Conservation (phyloP, 2,888 invertebrate species). For the Fragum sueziense region DNA sequence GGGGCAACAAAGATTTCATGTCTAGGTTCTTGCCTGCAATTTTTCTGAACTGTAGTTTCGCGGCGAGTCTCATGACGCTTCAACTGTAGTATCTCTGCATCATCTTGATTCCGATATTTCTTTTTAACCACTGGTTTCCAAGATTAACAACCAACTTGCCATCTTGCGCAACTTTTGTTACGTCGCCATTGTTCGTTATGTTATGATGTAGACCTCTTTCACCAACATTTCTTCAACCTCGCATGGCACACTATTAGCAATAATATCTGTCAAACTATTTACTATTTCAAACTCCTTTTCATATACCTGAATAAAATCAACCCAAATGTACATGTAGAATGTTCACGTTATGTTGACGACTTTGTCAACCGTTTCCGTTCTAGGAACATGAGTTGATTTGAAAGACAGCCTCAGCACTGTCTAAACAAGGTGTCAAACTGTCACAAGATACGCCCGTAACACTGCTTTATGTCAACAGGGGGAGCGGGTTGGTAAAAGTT, state of each 20-base stretch:
- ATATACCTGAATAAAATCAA: too few relatives aligned
- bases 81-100: conserved; percentile 45
- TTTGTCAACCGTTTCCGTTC: too few relatives aligned
- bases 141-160: conserved; percentile 41
- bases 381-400: too few relatives aligned
- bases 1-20: conserved; percentile 22
- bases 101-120: conserved; percentile 43
- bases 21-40: conserved; percentile 17
- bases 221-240: conserved; percentile 33
- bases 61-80: conserved; percentile 35
- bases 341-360: too few relatives aligned
- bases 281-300: too few relatives aligned
- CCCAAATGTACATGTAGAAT: too few relatives aligned
- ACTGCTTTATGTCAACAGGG: too few relatives aligned
- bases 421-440: too few relatives aligned
- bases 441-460: too few relatives aligned
- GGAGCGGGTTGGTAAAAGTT: too few relatives aligned
- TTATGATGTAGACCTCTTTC: conserved; percentile 49
- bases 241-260: conserved; percentile 27
- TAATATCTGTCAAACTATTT: conserved; percentile 42
- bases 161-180: conserved; percentile 32
- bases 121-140: conserved; percentile 46
- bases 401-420: too few relatives aligned
- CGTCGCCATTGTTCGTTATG: conserved; percentile 43
- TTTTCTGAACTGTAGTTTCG: conserved; percentile 12